These are phyloP conservation scores for Aspidoscelis tigris DNA, from an alignment of 2,113 vertebrate species.

Conservation along the genomic window DNA sequence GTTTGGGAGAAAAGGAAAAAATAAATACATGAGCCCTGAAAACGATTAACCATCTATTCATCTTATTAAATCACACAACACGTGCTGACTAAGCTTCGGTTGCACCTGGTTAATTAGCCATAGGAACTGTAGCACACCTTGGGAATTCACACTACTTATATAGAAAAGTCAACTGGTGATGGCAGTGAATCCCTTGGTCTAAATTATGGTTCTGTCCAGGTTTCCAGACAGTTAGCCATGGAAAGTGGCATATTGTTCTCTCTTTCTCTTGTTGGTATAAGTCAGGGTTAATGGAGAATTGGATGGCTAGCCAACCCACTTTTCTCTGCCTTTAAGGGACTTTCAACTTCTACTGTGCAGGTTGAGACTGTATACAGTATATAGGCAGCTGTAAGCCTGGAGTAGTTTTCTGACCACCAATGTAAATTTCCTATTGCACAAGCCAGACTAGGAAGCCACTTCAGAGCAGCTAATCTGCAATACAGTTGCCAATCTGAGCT, in stretches of 20 bases:
- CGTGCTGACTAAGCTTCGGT: neutral
- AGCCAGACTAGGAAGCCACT: neutral
- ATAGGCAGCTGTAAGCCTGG: too few relatives aligned
- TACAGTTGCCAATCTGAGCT: neutral
- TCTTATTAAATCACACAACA: neutral
- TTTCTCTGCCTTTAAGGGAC: too few relatives aligned
- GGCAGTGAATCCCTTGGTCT: neutral
- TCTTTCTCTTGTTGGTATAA: neutral
- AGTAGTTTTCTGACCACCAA: too few relatives aligned
- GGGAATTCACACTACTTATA: neutral
- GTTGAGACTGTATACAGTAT: too few relatives aligned
- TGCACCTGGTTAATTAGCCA: neutral
- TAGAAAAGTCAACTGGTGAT: neutral
- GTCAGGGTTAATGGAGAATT: too few relatives aligned
- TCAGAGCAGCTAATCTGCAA: neutral
- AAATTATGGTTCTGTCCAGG: neutral
- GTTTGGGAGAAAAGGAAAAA: conserved; percentile 17
- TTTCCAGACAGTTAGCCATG: neutral
- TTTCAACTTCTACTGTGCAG: too few relatives aligned
- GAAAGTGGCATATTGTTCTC: neutral
- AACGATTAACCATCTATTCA: neutral
- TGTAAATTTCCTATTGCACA: neutral
- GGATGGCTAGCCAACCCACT: too few relatives aligned
- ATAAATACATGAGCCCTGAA: too few relatives aligned
- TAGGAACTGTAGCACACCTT: neutral